Evolutionary conservation across 2,797 vertebrate species (phyloP), one percentile per base, ranked within the genome.

Genomic region (Austrolebias charrua): DNA sequence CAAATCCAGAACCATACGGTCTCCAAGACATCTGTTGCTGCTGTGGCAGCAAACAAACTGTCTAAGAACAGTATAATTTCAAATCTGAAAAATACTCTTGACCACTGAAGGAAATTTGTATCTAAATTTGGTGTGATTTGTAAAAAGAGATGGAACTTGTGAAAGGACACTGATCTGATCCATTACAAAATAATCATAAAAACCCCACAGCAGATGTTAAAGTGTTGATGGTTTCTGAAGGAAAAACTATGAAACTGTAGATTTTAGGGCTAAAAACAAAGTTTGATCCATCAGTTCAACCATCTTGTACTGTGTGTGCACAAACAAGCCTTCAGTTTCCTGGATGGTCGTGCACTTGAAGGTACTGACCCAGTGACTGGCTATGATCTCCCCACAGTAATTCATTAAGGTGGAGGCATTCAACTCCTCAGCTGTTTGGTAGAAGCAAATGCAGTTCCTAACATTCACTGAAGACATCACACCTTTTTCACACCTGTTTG

Each of bases 381-480:
- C 97, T 65, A 99, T 99, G 73, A 99, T 99, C 86, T 99, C 97
- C 33, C 95, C 97, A 69, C 98, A 99, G 75, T 99, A 99, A 86
- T 99, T 99, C 91, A 99, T 95, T 42, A 99, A 79, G 0, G 97
- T 96, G 79, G 87, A 75, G 74, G 97, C 98, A 50, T 94, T 93
- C 38, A 99, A 93, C 75, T 99, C 98, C 88, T 99, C 98, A 0
- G 98, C 97, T 1, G 97, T 99, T 88, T 99, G 98, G 80, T 99
- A 99, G 91, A 99, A 99, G 49, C 97, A 93, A 80, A 99, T 99
- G 75, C 98, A 99, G 89, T 99, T 99, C 84, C 98, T 95, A 63
- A 98, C 97, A 29, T 98, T 99, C 72, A 99, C 98, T 0, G 96
- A 93, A 0, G 98, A 98, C 98, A 99, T 99, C 5, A 99, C 95